Evolutionary conservation across 2,113 vertebrate species (phyloP).

Genomic region (Grammomys dolichurus): DNA sequence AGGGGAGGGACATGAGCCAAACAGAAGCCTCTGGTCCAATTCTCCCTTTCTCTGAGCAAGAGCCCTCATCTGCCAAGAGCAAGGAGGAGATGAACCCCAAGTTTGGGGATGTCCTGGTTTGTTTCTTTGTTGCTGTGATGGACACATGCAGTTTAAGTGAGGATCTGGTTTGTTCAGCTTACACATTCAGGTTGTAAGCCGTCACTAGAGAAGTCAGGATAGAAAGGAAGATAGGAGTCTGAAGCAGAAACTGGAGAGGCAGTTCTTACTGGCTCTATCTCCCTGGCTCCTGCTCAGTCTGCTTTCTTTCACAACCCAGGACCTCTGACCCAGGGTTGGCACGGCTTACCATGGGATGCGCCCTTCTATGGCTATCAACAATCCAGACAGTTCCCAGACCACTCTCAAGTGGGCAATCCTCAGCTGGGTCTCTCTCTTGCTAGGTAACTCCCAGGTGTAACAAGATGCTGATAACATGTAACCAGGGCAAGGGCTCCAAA

Average conservation of each 20-base stretch:
- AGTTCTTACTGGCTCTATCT: no score
- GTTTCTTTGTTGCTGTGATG: background rate
- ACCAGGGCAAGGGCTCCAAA: background rate
- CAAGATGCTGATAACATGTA: background rate
- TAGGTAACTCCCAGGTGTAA: no score
- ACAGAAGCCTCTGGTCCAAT: background rate
- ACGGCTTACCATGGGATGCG: background rate
- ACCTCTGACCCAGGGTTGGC: background rate
- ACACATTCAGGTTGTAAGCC: background rate
- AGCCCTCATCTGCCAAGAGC: background rate
- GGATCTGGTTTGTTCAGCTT: background rate
- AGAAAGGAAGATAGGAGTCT: background rate
- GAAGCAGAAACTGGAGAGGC: background rate
- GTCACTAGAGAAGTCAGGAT: no score
- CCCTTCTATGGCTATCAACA: background rate
- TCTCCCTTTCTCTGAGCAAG: rapidly evolving
- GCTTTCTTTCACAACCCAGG: background rate
- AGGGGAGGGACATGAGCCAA: background rate
- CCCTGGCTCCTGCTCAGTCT: background rate
- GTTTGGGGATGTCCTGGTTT: no score
- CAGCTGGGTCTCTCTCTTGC: background rate
- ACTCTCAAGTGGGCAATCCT: no score
- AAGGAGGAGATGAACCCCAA: background rate
- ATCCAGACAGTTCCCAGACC: background rate
- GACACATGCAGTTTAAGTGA: no score